These are phyloP conservation scores for Danaus melanippus DNA, from an alignment of 1,140 invertebrate species.

Conservation along the genomic window DNA sequence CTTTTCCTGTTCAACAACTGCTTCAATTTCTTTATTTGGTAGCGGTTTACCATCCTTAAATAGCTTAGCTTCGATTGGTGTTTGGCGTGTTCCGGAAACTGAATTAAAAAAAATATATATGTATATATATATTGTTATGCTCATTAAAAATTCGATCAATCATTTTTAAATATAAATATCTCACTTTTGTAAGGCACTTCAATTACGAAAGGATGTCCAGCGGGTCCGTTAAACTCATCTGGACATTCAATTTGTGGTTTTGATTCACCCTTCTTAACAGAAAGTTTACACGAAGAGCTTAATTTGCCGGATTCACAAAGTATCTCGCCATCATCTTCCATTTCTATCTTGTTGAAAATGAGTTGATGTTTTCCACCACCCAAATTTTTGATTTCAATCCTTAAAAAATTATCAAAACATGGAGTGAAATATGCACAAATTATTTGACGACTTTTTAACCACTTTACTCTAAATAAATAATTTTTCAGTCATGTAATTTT, in stretches of 20 bases:
- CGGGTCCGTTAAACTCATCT: constrained; percentile 85
- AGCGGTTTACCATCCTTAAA: constrained; percentile 90
- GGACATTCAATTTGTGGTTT: constrained; percentile 86
- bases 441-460: no score
- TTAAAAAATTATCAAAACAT: constrained; percentile 28
- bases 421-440: no score
- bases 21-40: constrained; percentile 89
- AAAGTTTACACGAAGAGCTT: constrained; percentile 84
- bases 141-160: background rate
- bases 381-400: constrained; percentile 90
- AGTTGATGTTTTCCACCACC: constrained; percentile 94
- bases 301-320: constrained; percentile 87
- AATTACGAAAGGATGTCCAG: constrained; percentile 83
- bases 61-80: constrained; percentile 89
- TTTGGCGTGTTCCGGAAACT: constrained; percentile 90
- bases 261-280: constrained; percentile 88
- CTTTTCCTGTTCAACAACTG: constrained; percentile 91
- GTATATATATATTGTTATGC: background rate
- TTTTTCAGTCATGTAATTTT: constrained; percentile 8
- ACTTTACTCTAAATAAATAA: no score
- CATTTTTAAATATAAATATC: constrained; percentile 9
- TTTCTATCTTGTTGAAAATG: constrained; percentile 86
- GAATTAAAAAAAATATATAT: no score
- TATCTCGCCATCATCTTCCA: constrained; percentile 89
- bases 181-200: constrained; percentile 94